Percentiles rank a stretch among this genome's conserved stretches.
These are phyloP conservation scores for Synanceia verrucosa DNA, from an alignment of 2,797 vertebrate genomes.

Conservation along the genomic window DNA sequence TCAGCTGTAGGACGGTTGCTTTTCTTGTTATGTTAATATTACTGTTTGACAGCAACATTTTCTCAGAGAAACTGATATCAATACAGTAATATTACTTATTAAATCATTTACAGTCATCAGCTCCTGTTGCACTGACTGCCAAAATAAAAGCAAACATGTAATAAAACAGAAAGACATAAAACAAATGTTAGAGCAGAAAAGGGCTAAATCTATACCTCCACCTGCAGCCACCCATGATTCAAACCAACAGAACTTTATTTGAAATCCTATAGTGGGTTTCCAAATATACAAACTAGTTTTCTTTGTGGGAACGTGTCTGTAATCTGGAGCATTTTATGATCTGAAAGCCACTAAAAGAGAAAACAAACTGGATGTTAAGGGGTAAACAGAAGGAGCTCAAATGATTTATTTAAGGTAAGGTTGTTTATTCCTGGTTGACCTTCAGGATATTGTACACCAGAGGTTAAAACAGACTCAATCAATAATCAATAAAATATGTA, in stretches of 20 bases:
- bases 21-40: no score
- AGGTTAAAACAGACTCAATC: conserved; percentile 1
- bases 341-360: background rate
- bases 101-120: no score
- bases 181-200: background rate
- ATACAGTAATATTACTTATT: no score
- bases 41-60: no score
- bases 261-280: background rate
- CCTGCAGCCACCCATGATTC: no score
- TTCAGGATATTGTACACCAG: background rate
- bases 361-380: background rate
- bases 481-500: background rate
- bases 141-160: background rate
- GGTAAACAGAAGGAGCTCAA: background rate
- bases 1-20: no score
- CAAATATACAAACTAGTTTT: background rate
- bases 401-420: no score
- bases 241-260: background rate
- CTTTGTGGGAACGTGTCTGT: background rate
- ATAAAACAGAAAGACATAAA: background rate
- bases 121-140: background rate
- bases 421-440: background rate
- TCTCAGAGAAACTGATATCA: no score
- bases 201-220: background rate
- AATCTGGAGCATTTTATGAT: background rate